A percentile compares a stretch with the other conserved stretches of the same genome.
phyloP scores from a whole-genome alignment of 2,113 vertebrate genomes.

The Myodes glareolus region DNA sequence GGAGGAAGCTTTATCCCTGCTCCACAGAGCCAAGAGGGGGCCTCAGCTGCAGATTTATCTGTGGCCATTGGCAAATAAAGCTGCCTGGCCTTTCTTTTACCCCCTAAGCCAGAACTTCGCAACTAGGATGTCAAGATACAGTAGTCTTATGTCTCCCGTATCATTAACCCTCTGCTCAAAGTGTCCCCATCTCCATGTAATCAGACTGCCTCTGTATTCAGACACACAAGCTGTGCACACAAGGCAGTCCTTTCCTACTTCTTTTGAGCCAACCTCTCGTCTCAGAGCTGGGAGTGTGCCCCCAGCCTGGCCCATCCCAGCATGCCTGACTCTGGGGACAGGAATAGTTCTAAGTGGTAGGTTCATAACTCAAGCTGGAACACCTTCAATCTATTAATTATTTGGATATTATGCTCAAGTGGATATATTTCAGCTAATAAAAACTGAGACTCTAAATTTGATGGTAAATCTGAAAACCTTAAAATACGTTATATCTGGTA shows the following conservation, averaged over 20 bases:
- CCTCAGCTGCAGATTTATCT: conserved; percentile 36
- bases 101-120: neutral
- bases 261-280: neutral
- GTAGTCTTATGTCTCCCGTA: neutral
- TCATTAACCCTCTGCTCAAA: neutral
- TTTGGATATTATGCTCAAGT: neutral
- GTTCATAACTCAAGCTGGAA: neutral
- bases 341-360: neutral
- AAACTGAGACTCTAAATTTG: neutral
- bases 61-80: neutral
- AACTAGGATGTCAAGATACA: conserved; percentile 14
- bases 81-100: neutral
- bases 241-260: neutral
- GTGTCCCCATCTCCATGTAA: neutral
- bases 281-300: neutral
- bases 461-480: neutral
- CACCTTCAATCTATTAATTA: neutral
- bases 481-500: conserved; percentile 1
- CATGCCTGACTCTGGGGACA: neutral
- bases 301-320: neutral
- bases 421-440: neutral
- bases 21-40: neutral
- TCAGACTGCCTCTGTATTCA: neutral
- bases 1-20: conserved; percentile 7
- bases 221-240: too few relatives aligned